Conservation (phyloP, 2,888 invertebrate species). For the Pseudococcus longispinus region DNA sequence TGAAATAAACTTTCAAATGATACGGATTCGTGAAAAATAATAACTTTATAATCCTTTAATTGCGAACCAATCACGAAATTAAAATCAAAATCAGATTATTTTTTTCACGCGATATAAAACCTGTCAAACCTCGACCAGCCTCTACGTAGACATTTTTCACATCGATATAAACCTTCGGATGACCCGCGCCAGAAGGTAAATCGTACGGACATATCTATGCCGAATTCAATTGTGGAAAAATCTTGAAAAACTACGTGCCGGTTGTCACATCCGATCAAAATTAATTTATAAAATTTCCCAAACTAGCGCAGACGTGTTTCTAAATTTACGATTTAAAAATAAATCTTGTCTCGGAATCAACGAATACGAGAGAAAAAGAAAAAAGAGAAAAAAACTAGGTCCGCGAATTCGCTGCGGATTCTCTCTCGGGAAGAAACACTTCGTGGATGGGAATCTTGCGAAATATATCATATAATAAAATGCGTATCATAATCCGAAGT, state of each 20-base stretch:
- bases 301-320: neutral
- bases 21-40: too few species aligned
- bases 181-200: neutral
- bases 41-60: too few species aligned
- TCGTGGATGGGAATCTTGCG: conserved; percentile 14
- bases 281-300: conserved; percentile 25
- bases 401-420: neutral
- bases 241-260: neutral
- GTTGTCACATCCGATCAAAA: conserved; percentile 19
- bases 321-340: conserved; percentile 30
- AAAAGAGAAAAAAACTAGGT: neutral
- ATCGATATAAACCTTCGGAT: neutral
- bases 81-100: neutral
- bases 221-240: neutral
- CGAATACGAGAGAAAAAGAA: neutral
- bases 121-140: neutral
- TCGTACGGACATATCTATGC: neutral
- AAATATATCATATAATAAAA: conserved; percentile 46
- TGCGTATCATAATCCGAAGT: conserved; percentile 46
- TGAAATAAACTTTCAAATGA: too few species aligned
- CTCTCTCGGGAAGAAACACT: conserved; percentile 20
- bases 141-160: neutral
- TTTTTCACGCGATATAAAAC: neutral
- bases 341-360: neutral
- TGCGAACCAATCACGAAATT: too few species aligned